These are phyloP conservation scores for Pomatorhinus ruficollis DNA, from an alignment of 2,113 vertebrate species.

Conservation along the genomic window DNA sequence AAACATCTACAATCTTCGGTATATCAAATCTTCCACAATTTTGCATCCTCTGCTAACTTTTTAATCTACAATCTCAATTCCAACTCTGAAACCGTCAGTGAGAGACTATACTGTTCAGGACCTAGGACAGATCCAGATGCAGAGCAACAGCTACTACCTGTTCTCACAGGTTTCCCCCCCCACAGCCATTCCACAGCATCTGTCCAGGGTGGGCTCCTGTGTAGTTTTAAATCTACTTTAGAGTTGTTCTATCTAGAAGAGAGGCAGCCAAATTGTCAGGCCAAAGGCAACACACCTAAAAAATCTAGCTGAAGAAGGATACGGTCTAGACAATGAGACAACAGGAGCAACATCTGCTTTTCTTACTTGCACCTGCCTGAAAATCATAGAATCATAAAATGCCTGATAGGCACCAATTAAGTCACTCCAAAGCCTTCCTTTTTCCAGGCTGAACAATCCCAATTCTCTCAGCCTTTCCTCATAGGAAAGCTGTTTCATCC, in stretches of 20 bases:
- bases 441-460: neutral
- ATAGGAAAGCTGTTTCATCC: neutral
- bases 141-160: neutral
- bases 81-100: neutral
- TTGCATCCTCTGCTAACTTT: neutral
- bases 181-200: neutral
- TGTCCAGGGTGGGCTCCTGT: neutral
- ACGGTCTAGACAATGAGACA: neutral
- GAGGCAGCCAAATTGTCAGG: neutral
- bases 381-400: neutral
- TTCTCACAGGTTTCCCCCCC: rapidly evolving
- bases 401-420: neutral
- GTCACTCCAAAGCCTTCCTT: neutral
- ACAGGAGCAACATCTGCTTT: neutral
- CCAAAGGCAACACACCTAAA: neutral
- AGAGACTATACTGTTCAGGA: neutral
- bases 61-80: neutral
- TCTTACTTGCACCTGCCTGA: neutral
- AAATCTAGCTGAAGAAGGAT: neutral
- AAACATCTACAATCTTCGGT: neutral
- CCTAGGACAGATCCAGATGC: slow-evolving; percentile 38
- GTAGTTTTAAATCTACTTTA: neutral
- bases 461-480: neutral
- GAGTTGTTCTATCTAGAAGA: neutral
- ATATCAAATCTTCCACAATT: neutral